A percentile compares a stretch with the other conserved stretches of the same genome.
These are phyloP conservation scores for Thyatira batis DNA, from an alignment of 2,888 invertebrate genomes.

Conservation along the genomic window DNA sequence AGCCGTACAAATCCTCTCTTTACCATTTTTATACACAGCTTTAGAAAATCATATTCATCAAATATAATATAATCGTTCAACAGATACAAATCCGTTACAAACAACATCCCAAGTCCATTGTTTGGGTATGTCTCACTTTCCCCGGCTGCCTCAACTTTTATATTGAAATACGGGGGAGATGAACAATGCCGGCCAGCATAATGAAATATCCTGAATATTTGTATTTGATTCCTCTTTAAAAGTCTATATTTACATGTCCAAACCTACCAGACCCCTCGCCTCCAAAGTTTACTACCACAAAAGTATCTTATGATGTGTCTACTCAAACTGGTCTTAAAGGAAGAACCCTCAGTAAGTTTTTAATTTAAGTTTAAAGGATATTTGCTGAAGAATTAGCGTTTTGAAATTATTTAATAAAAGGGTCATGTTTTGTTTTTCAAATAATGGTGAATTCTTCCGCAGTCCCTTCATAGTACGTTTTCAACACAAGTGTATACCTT, in stretches of 20 bases:
- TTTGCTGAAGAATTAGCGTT: constrained; percentile 55
- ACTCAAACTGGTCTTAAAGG: constrained; percentile 31
- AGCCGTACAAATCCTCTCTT: background rate
- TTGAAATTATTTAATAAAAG: constrained; percentile 39
- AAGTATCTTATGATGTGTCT: constrained; percentile 14
- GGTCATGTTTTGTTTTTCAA: too few species aligned
- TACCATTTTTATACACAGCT: background rate
- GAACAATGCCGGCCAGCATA: constrained; percentile 55
- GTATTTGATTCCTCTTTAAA: constrained; percentile 63
- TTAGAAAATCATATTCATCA: background rate
- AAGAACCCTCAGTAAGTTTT: constrained; percentile 48
- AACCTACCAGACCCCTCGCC: constrained; percentile 26
- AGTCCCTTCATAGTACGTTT: too few species aligned
- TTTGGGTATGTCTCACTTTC: constrained; percentile 19
- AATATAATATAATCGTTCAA: background rate
- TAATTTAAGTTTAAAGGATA: constrained; percentile 56
- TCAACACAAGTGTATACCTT: too few species aligned
- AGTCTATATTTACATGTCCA: constrained; percentile 44
- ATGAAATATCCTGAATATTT: constrained; percentile 78
- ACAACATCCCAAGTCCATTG: background rate
- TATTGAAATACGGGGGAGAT: constrained; percentile 50
- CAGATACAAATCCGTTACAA: background rate
- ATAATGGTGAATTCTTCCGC: too few species aligned
- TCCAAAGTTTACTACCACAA: constrained; percentile 6
- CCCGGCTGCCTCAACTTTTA: constrained; percentile 34